These are phyloP conservation scores for Channa striata DNA, from an alignment of 2,797 vertebrate genomes.

Conservation along the genomic window DNA sequence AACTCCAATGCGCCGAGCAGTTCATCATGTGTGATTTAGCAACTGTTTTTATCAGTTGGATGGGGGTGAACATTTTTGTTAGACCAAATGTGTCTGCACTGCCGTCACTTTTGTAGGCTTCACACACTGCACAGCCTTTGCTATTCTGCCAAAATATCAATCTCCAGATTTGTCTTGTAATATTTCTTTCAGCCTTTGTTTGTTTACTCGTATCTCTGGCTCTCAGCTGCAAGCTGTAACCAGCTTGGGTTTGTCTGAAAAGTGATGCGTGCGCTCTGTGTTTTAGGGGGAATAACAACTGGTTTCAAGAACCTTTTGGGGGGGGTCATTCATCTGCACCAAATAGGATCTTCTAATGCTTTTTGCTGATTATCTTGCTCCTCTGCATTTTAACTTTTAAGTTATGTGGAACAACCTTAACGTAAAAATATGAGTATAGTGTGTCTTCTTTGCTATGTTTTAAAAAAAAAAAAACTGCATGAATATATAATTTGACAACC, in stretches of 20 bases:
- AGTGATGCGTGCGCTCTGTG: conserved; percentile 50
- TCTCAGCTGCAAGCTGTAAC: conserved; percentile 63
- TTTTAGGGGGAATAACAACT: conserved; percentile 67
- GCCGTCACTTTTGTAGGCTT: background rate
- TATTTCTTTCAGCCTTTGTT: background rate
- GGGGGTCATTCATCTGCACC: background rate
- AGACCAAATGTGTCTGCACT: conserved; percentile 2
- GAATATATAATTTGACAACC: too few relatives aligned
- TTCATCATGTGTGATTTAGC: conserved; percentile 31
- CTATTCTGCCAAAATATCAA: background rate
- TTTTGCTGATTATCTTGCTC: background rate
- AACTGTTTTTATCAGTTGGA: conserved; percentile 30
- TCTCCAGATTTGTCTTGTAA: background rate
- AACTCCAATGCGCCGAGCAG: background rate
- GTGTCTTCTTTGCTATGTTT: too few relatives aligned
- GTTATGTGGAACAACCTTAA: background rate
- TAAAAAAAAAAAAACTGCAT: too few relatives aligned
- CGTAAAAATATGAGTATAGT: too few relatives aligned
- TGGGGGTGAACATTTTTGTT: background rate
- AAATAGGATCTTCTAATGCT: background rate
- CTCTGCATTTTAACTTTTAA: background rate
- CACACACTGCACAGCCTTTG: background rate
- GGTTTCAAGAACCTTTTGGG: conserved; percentile 22
- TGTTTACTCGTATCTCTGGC: background rate
- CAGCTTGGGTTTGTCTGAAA: conserved; percentile 49